These are phyloP conservation scores for Meta bourneti DNA, from an alignment of 2,888 invertebrate species.

Conservation along the genomic window DNA sequence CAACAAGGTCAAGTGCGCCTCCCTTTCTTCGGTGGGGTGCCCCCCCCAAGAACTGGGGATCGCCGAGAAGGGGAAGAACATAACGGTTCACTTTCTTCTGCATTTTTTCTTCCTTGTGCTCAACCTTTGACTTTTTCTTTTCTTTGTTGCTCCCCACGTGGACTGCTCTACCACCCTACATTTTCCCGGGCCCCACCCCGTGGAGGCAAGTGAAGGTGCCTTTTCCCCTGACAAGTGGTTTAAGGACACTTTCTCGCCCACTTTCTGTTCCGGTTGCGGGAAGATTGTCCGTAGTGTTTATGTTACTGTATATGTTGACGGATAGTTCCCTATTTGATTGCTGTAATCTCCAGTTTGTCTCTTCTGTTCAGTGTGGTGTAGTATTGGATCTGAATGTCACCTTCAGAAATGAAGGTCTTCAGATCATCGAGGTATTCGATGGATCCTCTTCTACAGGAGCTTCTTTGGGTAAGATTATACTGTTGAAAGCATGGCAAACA, in stretches of 20 bases:
- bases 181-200: constrained; percentile 57
- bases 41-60: not conserved
- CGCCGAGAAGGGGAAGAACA: constrained; percentile 3
- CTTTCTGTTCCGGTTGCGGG: not conserved
- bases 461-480: not conserved
- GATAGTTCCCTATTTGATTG: not conserved
- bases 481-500: not conserved
- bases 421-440: not conserved
- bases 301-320: not conserved
- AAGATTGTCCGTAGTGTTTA: not conserved
- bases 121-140: constrained; percentile 67
- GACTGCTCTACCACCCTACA: constrained; percentile 15
- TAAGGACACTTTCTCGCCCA: constrained; percentile 19
- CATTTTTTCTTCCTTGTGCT: constrained; percentile 7
- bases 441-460: not conserved
- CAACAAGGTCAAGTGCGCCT: constrained; percentile 71
- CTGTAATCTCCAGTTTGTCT: not conserved
- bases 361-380: not conserved
- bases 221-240: constrained; percentile 59
- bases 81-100: constrained; percentile 72
- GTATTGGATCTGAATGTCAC: not conserved
- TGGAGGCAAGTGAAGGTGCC: constrained; percentile 67
- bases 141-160: constrained; percentile 2
- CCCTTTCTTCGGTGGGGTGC: constrained; percentile 36
- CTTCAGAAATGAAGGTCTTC: not conserved